Conservation (phyloP, 2,888 invertebrate genomes). For the Cantharis rufa region DNA sequence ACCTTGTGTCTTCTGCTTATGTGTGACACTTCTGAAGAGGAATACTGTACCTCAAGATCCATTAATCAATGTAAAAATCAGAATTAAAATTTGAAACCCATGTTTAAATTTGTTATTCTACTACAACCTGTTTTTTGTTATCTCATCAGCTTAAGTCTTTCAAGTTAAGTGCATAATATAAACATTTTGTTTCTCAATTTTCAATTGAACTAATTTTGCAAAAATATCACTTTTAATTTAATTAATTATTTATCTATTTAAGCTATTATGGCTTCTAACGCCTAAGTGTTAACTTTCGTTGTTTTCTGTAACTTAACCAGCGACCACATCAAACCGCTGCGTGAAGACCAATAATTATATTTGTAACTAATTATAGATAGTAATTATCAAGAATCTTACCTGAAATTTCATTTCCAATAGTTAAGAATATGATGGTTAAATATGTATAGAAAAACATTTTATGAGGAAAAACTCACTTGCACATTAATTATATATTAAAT, state of each 20-base stretch:
- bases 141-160: neutral
- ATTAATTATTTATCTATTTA: too few relatives aligned
- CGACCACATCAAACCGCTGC: too few relatives aligned
- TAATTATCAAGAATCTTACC: neutral
- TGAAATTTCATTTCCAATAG: neutral
- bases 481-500: neutral
- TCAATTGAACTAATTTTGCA: neutral
- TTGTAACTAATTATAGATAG: too few relatives aligned
- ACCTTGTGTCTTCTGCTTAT: neutral
- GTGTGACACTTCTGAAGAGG: neutral
- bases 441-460: neutral
- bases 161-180: too few relatives aligned
- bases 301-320: too few relatives aligned
- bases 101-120: neutral
- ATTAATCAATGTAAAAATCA: neutral
- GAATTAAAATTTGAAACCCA: neutral
- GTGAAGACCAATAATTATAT: too few relatives aligned
- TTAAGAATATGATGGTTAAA: neutral
- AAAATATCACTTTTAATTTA: too few relatives aligned
- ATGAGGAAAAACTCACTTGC: neutral
- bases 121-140: neutral
- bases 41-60: neutral
- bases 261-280: too few relatives aligned
- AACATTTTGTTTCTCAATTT: too few relatives aligned
- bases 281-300: too few relatives aligned